Conservation (phyloP, 1,140 invertebrate genomes). For the Sinella curviseta region DNA sequence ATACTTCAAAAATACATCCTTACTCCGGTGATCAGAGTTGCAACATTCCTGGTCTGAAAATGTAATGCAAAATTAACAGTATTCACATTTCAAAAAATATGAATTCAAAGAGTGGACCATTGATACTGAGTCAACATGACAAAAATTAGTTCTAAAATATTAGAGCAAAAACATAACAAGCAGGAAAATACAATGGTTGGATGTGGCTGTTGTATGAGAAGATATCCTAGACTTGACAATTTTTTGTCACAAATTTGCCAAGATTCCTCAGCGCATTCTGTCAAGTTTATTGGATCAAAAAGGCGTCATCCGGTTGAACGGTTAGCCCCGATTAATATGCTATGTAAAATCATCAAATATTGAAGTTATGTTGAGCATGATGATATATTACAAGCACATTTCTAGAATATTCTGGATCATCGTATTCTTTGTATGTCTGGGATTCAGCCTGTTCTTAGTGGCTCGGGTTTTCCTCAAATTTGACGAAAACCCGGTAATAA, state of each 20-base stretch:
- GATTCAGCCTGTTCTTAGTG: slow-evolving; percentile 57
- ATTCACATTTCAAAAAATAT: too few relatives aligned
- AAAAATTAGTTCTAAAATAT: too few relatives aligned
- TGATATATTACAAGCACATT: slow-evolving; percentile 57
- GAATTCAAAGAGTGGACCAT: too few relatives aligned
- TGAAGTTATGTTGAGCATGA: background rate
- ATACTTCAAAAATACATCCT: too few relatives aligned
- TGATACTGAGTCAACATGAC: too few relatives aligned
- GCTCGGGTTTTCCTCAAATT: slow-evolving; percentile 59
- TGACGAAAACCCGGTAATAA: slow-evolving; percentile 63
- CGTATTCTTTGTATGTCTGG: slow-evolving; percentile 58
- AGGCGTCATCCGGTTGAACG: slow-evolving; percentile 43
- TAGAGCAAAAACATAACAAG: too few relatives aligned
- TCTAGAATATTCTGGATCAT: slow-evolving; percentile 59
- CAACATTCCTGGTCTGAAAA: too few relatives aligned
- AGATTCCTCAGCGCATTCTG: background rate
- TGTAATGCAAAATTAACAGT: too few relatives aligned
- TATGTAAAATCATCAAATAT: background rate
- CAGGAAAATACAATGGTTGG: too few relatives aligned
- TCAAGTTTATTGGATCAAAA: slow-evolving; percentile 41
- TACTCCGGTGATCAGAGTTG: too few relatives aligned
- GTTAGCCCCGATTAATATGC: slow-evolving; percentile 13
- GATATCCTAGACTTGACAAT: background rate
- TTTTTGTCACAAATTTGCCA: background rate
- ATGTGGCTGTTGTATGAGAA: too few relatives aligned